Percentiles rank a stretch among this genome's conserved stretches.
phyloP scores from a whole-genome alignment of 2,797 vertebrate genomes.

The Xenops minutus region DNA sequence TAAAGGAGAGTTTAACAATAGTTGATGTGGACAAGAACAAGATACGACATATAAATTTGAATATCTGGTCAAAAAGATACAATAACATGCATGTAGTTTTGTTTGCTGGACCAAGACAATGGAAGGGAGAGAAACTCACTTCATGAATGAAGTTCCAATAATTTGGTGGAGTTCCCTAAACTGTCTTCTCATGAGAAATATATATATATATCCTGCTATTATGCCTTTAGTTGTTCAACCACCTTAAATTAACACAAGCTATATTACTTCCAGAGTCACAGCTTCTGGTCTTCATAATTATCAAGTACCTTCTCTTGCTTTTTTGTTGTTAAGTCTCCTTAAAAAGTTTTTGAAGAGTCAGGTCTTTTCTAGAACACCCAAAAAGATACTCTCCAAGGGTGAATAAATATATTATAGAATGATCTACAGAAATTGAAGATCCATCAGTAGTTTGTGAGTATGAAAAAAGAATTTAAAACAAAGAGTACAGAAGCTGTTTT shows the following conservation, averaged over 20 bases:
- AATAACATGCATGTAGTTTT: neutral
- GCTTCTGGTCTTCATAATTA: neutral
- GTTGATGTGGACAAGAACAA: neutral
- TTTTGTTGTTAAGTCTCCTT: neutral
- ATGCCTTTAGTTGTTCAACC: neutral
- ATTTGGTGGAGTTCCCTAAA: neutral
- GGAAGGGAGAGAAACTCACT: neutral
- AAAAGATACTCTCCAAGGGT: neutral
- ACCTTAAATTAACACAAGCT: neutral
- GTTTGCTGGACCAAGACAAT: neutral
- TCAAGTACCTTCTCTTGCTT: neutral
- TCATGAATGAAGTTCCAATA: neutral
- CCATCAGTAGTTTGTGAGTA: neutral
- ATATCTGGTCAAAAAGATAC: neutral
- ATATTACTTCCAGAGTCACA: neutral
- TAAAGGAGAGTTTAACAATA: neutral
- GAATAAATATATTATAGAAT: neutral
- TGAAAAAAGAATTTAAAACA: neutral
- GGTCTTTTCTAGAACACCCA: neutral
- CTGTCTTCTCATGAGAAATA: neutral
- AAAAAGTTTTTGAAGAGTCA: neutral
- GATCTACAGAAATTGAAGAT: neutral
- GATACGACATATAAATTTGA: neutral
- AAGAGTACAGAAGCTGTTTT: neutral
- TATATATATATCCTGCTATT: accelerated